Base-by-base conservation (phyloP, 2,797 vertebrate species). In the Myotis findleyi region DNA sequence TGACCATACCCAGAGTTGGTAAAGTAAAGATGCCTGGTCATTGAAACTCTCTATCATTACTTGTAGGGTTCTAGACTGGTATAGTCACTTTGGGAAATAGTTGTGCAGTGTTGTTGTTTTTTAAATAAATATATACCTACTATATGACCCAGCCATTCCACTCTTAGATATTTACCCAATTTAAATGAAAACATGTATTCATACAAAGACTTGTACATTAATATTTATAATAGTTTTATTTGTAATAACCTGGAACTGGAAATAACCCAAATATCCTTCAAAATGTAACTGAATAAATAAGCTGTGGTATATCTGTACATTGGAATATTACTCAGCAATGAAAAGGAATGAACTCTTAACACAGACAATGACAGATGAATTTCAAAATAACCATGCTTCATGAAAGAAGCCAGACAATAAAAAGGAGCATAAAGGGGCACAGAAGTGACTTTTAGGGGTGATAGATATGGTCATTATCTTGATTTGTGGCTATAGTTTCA, bases 401-500 rank as follows among this genome's bases (percentile, higher is more conserved):
- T 62, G 41, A 87, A 93, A 88, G 51, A 92, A 72, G 16, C 2
- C 33, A 89, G 38, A 72, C 11, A 90, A 57, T 44, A 55, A 41
- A 81, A 80, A 79, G 47, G 2, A 72, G 20, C 14, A 27, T 25
- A 86, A 83, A 76, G 11, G 8, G 6, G 1, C 27, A 91, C 12
- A 89, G 25, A 75, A 33, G 7, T 95, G 23, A 62, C 68, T 91
- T 81, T 27, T 11, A 7, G 6, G 8, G 0, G 13, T 57, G 49
- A 88, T 17, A 11, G 66, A 84, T 84, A 69, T 20, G 27, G 64
- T 86, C 33, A 84, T 80, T 69, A 62, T 84, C 71, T 95, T 77
- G 38, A 84, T 93, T 71, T 59, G 51, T 76, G 71, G 6, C 44
- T 89, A 80, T 59, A 33, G 10, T 73, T 94, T 93, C 76, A 90